phyloP scores from a whole-genome alignment of 2,888 invertebrate species.

The Quadroppia sp. region DNA sequence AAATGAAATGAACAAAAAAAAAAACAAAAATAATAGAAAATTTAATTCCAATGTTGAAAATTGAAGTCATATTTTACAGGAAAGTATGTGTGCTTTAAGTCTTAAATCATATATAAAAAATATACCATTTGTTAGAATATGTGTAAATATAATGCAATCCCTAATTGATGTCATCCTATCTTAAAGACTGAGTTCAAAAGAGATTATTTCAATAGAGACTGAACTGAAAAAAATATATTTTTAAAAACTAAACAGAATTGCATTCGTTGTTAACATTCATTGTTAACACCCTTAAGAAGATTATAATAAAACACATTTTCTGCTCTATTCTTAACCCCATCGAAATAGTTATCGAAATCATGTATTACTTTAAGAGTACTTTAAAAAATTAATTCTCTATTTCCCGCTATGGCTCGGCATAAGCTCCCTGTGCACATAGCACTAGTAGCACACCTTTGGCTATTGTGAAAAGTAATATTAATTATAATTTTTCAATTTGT shows the following conservation, averaged over 20 bases:
- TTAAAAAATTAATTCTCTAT: neutral
- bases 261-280: too few species aligned
- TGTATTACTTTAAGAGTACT: neutral
- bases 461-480: neutral
- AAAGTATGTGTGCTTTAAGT: neutral
- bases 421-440: too few species aligned
- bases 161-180: conserved; percentile 12
- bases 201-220: neutral
- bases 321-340: neutral
- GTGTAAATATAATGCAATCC: neutral
- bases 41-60: neutral
- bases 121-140: neutral
- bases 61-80: too few species aligned
- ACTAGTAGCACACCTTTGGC: neutral
- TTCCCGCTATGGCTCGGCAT: too few species aligned
- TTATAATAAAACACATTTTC: neutral
- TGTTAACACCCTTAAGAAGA: conserved; percentile 16
- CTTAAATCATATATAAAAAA: neutral
- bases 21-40: neutral
- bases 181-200: neutral
- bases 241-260: neutral
- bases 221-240: neutral
- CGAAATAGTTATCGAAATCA: neutral
- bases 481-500: neutral
- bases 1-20: too few species aligned